Conservation (phyloP, 1,140 invertebrate genomes). For the Ceratina japonica region DNA sequence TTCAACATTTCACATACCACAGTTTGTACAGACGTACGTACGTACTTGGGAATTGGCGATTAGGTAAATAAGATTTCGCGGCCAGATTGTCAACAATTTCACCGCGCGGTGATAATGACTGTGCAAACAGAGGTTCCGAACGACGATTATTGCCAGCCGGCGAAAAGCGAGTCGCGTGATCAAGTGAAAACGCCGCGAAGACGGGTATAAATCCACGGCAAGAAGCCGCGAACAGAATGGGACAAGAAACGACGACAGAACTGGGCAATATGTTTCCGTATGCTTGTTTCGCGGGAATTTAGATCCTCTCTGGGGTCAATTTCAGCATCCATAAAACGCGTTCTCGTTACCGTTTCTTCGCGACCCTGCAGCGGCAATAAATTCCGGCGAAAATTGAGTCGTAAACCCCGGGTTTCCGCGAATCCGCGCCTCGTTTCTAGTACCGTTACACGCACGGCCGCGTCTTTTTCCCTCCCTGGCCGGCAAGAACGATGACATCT, state of each 20-base stretch:
- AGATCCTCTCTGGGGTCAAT: conserved; percentile 21
- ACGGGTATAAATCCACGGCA: neutral
- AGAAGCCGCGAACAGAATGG: neutral
- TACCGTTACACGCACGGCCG: conserved; percentile 17
- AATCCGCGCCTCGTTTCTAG: conserved; percentile 3
- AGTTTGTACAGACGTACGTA: too few relatives aligned
- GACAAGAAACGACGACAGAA: neutral
- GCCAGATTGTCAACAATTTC: conserved; percentile 1
- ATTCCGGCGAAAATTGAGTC: conserved; percentile 40
- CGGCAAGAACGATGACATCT: conserved; percentile 17
- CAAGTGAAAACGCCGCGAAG: neutral
- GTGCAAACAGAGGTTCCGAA: neutral
- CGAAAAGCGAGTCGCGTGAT: neutral
- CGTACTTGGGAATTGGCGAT: neutral
- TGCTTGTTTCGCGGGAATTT: conserved; percentile 26
- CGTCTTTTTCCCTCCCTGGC: neutral
- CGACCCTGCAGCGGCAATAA: conserved; percentile 16
- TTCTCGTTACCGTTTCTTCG: conserved; percentile 40
- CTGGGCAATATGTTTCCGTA: conserved; percentile 8
- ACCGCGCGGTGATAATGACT: neutral
- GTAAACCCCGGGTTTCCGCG: conserved; percentile 34
- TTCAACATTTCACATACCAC: too few relatives aligned
- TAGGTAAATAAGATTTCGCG: neutral
- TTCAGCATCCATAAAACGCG: conserved; percentile 36
- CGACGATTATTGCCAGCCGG: neutral